A percentile compares a stretch with the other conserved stretches of the same genome.
Evolutionary conservation across 2,888 invertebrate genomes (phyloP).

Genomic region (Acrocyrtus sp.): DNA sequence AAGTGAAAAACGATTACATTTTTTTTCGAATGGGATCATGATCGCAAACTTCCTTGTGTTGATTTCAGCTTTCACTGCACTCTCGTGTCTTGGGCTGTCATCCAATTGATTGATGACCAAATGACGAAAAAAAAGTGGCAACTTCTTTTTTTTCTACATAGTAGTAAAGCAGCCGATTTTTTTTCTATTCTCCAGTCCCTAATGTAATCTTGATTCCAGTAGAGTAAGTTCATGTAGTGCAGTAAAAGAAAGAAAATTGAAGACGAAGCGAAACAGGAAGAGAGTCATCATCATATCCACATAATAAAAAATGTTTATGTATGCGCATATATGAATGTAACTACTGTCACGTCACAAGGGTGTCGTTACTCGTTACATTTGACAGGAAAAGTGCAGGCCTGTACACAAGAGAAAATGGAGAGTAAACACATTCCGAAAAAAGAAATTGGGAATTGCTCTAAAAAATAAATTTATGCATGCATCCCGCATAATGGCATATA

Average conservation of each 20-base stretch:
- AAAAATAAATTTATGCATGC: constrained; percentile 19
- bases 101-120: constrained; percentile 45
- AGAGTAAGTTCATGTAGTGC: too few relatives aligned
- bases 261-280: not conserved
- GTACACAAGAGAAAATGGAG: too few relatives aligned
- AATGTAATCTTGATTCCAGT: constrained; percentile 26
- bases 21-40: not conserved
- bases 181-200: constrained; percentile 1
- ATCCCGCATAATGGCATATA: not conserved
- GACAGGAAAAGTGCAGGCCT: constrained; percentile 49
- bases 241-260: constrained; percentile 4
- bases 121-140: constrained; percentile 9
- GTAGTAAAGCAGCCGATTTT: not conserved
- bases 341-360: constrained; percentile 39
- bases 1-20: constrained; percentile 22
- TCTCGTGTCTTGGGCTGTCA: constrained; percentile 34
- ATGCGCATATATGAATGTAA: constrained; percentile 11
- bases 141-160: not conserved
- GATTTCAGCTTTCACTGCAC: constrained; percentile 8
- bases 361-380: constrained; percentile 50
- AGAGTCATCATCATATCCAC: constrained; percentile 2
- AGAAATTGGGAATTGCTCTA: constrained; percentile 37
- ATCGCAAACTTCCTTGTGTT: constrained; percentile 4
- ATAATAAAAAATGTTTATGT: constrained; percentile 19
- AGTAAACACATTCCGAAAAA: constrained; percentile 17